A percentile compares a stretch with the other conserved stretches of the same genome.
These are phyloP conservation scores for Holotrichia oblita DNA, from an alignment of 1,140 invertebrate species.

Conservation along the genomic window DNA sequence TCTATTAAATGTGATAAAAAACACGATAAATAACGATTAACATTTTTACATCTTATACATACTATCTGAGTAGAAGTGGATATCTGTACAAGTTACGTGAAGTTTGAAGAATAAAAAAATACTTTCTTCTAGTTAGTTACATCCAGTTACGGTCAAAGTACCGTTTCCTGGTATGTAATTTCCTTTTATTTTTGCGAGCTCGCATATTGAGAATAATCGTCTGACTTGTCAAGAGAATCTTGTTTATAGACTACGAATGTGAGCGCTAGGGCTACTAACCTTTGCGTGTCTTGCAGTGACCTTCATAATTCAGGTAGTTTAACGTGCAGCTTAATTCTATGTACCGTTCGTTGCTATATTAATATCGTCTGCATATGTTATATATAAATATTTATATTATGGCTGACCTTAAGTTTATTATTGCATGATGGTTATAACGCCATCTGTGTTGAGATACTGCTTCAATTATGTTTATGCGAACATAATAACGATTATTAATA, in stretches of 20 bases:
- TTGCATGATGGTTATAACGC: neutral
- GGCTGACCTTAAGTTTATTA: constrained; percentile 12
- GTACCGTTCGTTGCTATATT: constrained; percentile 16
- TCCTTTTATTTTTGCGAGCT: neutral
- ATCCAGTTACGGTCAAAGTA: neutral
- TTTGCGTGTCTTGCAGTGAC: constrained; percentile 20
- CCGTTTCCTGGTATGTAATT: neutral
- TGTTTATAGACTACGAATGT: neutral
- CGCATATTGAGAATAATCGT: neutral
- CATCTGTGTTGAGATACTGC: constrained; percentile 5
- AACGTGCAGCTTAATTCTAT: neutral
- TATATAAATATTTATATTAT: constrained; percentile 15
- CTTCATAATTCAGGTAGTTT: constrained; percentile 33
- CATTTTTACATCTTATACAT: too few species aligned
- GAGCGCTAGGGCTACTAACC: constrained; percentile 7
- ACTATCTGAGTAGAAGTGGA: too few species aligned
- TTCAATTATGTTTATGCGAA: neutral
- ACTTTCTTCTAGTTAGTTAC: neutral
- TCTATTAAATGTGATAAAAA: too few species aligned
- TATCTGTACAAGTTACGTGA: too few species aligned
- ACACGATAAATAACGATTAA: too few species aligned
- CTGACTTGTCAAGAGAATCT: neutral
- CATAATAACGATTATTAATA: neutral
- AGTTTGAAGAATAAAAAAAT: neutral
- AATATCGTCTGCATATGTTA: constrained; percentile 23